A percentile compares a stretch with the other conserved stretches of the same genome.
phyloP scores from a whole-genome alignment of 1,140 invertebrate genomes.

The Drosophila auraria region DNA sequence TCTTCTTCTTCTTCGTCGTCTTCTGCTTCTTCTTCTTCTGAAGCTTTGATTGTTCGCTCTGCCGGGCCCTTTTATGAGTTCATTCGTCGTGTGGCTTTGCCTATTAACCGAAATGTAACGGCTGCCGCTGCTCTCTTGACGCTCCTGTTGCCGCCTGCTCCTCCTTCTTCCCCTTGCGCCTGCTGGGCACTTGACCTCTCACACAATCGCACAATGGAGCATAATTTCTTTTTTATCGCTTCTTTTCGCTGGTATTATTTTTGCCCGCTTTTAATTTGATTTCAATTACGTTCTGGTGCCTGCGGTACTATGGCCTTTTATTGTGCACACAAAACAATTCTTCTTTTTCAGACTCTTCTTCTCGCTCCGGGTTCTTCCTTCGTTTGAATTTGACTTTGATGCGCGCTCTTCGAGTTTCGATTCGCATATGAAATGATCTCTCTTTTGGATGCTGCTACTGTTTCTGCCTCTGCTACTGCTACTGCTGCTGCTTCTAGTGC shows the following conservation, averaged over 20 bases:
- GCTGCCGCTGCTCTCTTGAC: slow-evolving; percentile 16
- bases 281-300: slow-evolving; percentile 72
- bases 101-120: slow-evolving; percentile 59
- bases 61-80: slow-evolving; percentile 70
- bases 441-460: slow-evolving; percentile 45
- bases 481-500: slow-evolving; percentile 30
- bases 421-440: slow-evolving; percentile 80
- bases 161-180: slow-evolving; percentile 30
- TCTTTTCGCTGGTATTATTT: slow-evolving; percentile 48
- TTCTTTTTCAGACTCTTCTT: slow-evolving; percentile 42
- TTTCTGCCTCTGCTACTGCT: slow-evolving; percentile 32
- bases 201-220: slow-evolving; percentile 72
- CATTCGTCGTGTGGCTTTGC: slow-evolving; percentile 58
- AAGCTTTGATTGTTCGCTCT: slow-evolving; percentile 26
- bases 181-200: slow-evolving; percentile 59
- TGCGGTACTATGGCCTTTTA: slow-evolving; percentile 27
- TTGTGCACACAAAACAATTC: slow-evolving; percentile 63
- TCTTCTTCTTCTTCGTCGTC: slow-evolving; percentile 31
- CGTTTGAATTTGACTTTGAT: slow-evolving; percentile 76
- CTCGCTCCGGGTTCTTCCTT: slow-evolving; percentile 22
- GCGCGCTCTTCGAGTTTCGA: slow-evolving; percentile 80
- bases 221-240: slow-evolving; percentile 82
- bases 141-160: slow-evolving; percentile 16
- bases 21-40: slow-evolving; percentile 16
- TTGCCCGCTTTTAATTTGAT: slow-evolving; percentile 77